These are phyloP conservation scores for Drosophila cardini DNA, from an alignment of 1,140 invertebrate species.

Conservation along the genomic window DNA sequence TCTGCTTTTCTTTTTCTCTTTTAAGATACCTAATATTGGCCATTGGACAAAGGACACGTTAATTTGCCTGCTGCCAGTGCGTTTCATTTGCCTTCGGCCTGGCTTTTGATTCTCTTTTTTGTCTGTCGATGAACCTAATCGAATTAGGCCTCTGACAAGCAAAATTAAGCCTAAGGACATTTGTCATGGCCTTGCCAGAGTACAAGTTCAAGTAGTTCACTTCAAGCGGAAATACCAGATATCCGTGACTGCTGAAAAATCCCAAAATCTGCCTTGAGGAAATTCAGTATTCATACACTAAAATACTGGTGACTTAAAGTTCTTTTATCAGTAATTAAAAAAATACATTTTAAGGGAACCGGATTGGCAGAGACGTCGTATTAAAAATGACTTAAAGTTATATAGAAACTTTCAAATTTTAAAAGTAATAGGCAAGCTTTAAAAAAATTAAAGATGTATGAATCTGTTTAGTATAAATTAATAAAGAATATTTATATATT, in stretches of 20 bases:
- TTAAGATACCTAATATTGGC: not conserved
- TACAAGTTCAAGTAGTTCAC: not conserved
- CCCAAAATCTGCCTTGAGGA: constrained; percentile 3
- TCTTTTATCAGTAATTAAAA: not conserved
- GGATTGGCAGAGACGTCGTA: no score
- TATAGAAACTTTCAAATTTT: no score
- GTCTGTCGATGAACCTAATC: constrained; percentile 41
- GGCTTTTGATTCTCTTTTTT: constrained; percentile 3
- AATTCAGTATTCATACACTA: constrained; percentile 3
- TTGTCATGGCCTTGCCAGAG: not conserved
- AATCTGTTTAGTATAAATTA: no score
- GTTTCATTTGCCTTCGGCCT: constrained; percentile 9
- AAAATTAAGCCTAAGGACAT: constrained; percentile 42
- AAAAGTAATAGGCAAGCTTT: no score
- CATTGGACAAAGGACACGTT: constrained; percentile 8
- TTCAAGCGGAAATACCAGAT: constrained; percentile 17
- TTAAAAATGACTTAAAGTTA: not conserved
- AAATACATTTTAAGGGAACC: no score
- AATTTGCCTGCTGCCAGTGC: constrained; percentile 29
- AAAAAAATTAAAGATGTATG: no score
- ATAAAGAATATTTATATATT: no score
- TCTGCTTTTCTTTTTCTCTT: constrained; percentile 10
- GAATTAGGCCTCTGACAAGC: constrained; percentile 60
- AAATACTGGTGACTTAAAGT: not conserved
- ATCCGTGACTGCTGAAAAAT: not conserved